Conservation (phyloP, 2,797 vertebrate genomes). For the Chrosomus eos region DNA sequence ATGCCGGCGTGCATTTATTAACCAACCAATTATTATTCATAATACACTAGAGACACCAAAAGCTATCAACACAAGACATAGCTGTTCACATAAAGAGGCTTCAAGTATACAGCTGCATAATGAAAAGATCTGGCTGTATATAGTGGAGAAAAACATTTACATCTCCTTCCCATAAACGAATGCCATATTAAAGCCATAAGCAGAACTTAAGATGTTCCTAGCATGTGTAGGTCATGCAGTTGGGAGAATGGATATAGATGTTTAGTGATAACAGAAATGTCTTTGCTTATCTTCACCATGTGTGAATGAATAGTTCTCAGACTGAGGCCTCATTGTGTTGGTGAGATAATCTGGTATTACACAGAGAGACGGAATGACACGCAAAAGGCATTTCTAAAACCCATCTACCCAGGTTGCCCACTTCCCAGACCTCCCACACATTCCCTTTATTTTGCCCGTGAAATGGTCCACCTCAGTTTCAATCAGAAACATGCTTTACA, state of each 20-base stretch:
- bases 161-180: background rate
- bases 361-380: background rate
- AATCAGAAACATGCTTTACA: background rate
- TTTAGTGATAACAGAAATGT: background rate
- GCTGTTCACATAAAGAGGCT: background rate
- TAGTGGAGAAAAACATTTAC: background rate
- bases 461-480: background rate
- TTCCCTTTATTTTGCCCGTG: background rate
- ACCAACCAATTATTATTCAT: background rate
- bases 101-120: background rate
- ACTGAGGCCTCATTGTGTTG: background rate
- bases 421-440: background rate
- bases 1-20: background rate
- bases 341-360: background rate
- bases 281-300: conserved; percentile 6
- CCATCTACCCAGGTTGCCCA: background rate
- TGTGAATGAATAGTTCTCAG: conserved; percentile 4
- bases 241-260: background rate
- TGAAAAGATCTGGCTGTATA: conserved; percentile 7
- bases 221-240: background rate
- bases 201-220: background rate
- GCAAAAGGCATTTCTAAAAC: background rate
- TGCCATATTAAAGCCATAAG: background rate
- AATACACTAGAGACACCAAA: background rate
- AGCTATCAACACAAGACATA: background rate